Conservation (phyloP, 1,140 invertebrate genomes). For the Drosophila hydei region DNA sequence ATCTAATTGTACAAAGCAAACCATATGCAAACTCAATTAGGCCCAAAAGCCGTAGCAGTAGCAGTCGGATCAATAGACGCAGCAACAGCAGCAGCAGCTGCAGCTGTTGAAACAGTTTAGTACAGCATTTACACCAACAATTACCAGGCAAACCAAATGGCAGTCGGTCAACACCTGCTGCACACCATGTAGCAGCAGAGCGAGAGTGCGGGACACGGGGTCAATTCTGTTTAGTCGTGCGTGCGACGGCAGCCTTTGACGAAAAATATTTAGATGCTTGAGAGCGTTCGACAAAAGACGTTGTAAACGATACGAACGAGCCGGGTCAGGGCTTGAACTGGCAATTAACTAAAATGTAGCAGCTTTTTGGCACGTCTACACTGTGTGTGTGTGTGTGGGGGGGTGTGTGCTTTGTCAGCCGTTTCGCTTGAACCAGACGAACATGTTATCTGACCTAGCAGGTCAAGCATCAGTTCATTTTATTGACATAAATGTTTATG, state of each 20-base stretch:
- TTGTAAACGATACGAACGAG: constrained; percentile 15
- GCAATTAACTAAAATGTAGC: constrained; percentile 51
- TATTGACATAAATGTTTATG: constrained; percentile 81
- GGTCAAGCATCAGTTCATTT: constrained; percentile 80
- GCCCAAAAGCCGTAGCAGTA: constrained; percentile 25
- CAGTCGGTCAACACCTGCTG: constrained; percentile 46
- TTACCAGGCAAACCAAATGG: constrained; percentile 25
- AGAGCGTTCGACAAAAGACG: constrained; percentile 44
- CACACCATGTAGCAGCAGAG: neutral
- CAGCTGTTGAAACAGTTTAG: constrained; percentile 2
- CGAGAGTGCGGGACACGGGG: neutral
- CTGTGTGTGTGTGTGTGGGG: constrained; percentile 7
- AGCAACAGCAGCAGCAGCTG: constrained; percentile 8
- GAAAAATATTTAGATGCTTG: constrained; percentile 54
- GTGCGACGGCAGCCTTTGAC: constrained; percentile 40
- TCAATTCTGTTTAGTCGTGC: constrained; percentile 39
- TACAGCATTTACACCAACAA: constrained; percentile 34
- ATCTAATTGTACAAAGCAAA: constrained; percentile 66
- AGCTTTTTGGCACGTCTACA: constrained; percentile 18
- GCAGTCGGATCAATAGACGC: constrained; percentile 23
- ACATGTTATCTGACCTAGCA: constrained; percentile 67
- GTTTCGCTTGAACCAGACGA: constrained; percentile 24
- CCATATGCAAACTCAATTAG: constrained; percentile 61
- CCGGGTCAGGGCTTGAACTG: constrained; percentile 8
- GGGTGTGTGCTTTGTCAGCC: constrained; percentile 5